A percentile compares a stretch with the other conserved stretches of the same genome.
Evolutionary conservation across 2,113 vertebrate species (phyloP).

Genomic region (Seriola quinqueradiata): DNA sequence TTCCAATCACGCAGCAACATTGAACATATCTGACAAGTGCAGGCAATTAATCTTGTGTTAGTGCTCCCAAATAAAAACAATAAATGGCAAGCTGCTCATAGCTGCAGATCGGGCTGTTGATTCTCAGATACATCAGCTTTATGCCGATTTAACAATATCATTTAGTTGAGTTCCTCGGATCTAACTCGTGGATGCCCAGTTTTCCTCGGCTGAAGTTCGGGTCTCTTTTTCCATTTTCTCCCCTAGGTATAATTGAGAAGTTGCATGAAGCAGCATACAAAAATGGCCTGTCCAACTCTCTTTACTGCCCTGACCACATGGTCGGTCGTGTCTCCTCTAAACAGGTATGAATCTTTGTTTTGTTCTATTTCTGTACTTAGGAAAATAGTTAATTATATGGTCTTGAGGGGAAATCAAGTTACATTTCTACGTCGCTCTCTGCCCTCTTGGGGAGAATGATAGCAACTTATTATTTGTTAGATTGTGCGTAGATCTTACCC

Average conservation of each 20-base stretch:
- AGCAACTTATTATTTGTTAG: background rate
- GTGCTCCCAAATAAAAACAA: background rate
- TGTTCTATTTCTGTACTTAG: background rate
- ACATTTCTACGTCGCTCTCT: background rate
- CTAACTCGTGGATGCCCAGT: background rate
- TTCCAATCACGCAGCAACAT: background rate
- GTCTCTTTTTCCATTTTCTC: background rate
- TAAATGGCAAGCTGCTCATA: background rate
- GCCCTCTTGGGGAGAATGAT: background rate
- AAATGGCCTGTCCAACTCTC: conserved; percentile 88
- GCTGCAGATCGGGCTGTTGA: background rate
- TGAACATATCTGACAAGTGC: background rate
- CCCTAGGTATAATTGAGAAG: conserved; percentile 90
- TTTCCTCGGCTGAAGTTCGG: background rate
- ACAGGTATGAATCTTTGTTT: conserved; percentile 83
- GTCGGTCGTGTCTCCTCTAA: conserved; percentile 88
- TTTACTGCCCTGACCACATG: conserved; percentile 93
- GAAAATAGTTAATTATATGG: background rate
- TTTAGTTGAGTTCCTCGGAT: background rate
- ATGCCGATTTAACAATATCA: background rate
- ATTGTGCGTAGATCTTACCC: conserved; percentile 15
- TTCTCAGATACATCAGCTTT: background rate
- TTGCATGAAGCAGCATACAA: conserved; percentile 86
- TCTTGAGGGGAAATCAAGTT: background rate
- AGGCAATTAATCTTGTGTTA: background rate